Conservation (phyloP, 2,888 invertebrate genomes). For the Eupithecia centaureata region DNA sequence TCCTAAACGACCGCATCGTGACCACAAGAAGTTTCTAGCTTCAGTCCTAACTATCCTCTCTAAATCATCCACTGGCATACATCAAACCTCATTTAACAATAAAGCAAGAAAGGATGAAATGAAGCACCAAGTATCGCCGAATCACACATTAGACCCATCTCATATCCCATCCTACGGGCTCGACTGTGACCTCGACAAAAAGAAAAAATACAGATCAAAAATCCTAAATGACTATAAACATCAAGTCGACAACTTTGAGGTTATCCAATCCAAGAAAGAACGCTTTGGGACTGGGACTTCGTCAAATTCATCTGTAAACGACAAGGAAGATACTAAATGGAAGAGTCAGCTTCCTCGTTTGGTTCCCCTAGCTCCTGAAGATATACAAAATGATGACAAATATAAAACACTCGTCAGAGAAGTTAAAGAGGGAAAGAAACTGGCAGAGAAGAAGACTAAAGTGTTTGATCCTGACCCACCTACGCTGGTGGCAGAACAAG, state of each 20-base stretch:
- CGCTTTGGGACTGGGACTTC: slow-evolving; percentile 57
- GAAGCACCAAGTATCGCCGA: background rate
- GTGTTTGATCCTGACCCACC: slow-evolving; percentile 46
- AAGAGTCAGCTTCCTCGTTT: slow-evolving; percentile 34
- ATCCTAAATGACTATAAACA: slow-evolving; percentile 45
- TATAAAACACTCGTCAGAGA: slow-evolving; percentile 35
- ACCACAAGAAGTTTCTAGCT: slow-evolving; percentile 55
- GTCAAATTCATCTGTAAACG: slow-evolving; percentile 53
- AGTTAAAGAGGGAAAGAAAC: slow-evolving; percentile 37
- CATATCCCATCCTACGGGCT: background rate
- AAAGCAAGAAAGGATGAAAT: background rate
- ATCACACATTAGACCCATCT: slow-evolving; percentile 1
- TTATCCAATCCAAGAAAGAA: slow-evolving; percentile 57
- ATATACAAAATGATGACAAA: slow-evolving; percentile 17
- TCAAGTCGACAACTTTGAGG: slow-evolving; percentile 49
- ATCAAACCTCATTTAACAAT: slow-evolving; percentile 49
- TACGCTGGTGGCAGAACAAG: slow-evolving; percentile 45
- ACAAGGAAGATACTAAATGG: slow-evolving; percentile 39
- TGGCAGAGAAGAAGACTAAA: slow-evolving; percentile 39
- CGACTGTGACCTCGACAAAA: slow-evolving; percentile 16
- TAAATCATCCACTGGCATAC: slow-evolving; percentile 60
- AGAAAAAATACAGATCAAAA: slow-evolving; percentile 49
- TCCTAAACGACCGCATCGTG: slow-evolving; percentile 50
- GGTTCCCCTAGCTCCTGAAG: slow-evolving; percentile 27
- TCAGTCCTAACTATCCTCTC: slow-evolving; percentile 62